Evolutionary conservation across 1,140 invertebrate genomes (phyloP).

Genomic region (Mesaphorura yosii): DNA sequence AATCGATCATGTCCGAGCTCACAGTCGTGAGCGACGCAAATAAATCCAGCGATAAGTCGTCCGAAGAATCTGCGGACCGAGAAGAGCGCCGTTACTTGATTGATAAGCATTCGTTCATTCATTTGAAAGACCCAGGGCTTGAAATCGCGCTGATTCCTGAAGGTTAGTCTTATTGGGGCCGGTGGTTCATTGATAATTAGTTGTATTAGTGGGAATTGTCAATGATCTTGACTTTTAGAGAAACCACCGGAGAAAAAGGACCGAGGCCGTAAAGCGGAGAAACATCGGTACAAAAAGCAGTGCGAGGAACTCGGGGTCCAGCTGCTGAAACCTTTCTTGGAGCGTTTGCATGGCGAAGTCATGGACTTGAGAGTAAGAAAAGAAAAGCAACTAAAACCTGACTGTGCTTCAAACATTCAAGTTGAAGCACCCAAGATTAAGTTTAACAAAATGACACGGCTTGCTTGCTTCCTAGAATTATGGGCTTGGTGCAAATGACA

Average conservation of each 20-base stretch:
- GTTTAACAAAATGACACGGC: too few relatives aligned
- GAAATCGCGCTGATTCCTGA: neutral
- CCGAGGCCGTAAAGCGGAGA: neutral
- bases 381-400: neutral
- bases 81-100: neutral
- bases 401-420: too few relatives aligned
- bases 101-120: neutral
- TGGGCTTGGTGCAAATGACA: neutral
- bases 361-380: neutral
- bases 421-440: too few relatives aligned
- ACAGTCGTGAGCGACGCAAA: too few relatives aligned
- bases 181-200: too few relatives aligned
- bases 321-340: neutral
- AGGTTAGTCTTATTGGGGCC: neutral
- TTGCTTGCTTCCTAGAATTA: neutral
- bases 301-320: constrained; percentile 2
- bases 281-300: neutral
- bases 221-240: too few relatives aligned
- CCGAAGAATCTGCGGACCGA: neutral
- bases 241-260: neutral
- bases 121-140: constrained; percentile 4
- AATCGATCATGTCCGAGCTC: too few relatives aligned
- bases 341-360: neutral
- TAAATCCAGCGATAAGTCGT: neutral
- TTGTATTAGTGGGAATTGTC: too few relatives aligned